phyloP scores from a whole-genome alignment of 2,113 vertebrate species.

The Carollia perspicillata region DNA sequence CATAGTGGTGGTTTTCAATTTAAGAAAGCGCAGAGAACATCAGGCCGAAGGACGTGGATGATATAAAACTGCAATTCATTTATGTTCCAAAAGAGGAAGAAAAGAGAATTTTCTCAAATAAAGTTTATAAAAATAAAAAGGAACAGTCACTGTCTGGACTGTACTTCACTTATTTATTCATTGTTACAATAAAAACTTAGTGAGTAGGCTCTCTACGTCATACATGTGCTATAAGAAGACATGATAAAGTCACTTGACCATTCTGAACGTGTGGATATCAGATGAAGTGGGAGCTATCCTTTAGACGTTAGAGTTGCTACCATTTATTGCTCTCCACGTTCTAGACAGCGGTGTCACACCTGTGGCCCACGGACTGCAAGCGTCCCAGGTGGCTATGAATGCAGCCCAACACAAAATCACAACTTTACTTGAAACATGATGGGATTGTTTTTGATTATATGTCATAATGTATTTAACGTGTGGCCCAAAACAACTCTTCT shows the following conservation, averaged over 20 bases:
- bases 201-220: background rate
- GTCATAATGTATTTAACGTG: no score
- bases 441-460: no score
- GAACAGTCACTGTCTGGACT: background rate
- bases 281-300: background rate
- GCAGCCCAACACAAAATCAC: no score
- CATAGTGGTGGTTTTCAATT: conserved; percentile 23
- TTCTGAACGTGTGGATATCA: background rate
- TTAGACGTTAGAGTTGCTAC: background rate
- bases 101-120: background rate
- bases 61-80: background rate
- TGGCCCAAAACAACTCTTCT: no score
- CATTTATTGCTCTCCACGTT: background rate
- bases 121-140: background rate
- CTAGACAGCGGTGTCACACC: background rate
- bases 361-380: no score
- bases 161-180: background rate
- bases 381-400: no score
- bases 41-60: background rate
- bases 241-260: background rate
- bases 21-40: background rate
- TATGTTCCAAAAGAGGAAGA: background rate
- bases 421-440: no score
- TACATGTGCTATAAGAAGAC: background rate
- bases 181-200: background rate